Evolutionary conservation across 2,888 invertebrate species (phyloP).

Genomic region (Orthosia gothica): DNA sequence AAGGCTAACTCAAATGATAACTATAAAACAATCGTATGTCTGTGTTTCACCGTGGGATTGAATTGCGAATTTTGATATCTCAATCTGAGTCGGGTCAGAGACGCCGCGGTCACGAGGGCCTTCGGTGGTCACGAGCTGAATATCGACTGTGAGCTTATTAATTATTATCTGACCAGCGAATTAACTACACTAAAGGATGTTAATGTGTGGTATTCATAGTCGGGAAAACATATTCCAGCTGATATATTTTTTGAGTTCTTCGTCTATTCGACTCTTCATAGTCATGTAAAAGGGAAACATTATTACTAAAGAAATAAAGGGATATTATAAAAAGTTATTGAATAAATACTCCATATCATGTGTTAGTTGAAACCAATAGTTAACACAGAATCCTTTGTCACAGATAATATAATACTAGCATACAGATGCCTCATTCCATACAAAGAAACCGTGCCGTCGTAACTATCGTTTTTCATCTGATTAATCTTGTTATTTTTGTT

Average conservation of each 20-base stretch:
- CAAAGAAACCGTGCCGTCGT: too few relatives aligned
- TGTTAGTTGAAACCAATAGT: not conserved
- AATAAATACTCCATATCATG: not conserved
- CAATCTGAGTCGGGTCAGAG: constrained; percentile 89
- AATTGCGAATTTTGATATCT: constrained; percentile 90
- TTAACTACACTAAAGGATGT: constrained; percentile 84
- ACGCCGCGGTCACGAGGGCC: constrained; percentile 90
- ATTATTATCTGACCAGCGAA: constrained; percentile 80
- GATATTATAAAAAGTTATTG: too few relatives aligned
- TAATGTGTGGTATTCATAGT: constrained; percentile 66
- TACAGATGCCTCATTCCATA: too few relatives aligned
- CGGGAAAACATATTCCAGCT: not conserved
- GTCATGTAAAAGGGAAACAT: too few relatives aligned
- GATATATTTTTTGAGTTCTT: not conserved
- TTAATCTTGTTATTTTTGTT: too few relatives aligned
- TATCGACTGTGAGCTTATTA: constrained; percentile 78
- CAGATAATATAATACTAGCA: too few relatives aligned
- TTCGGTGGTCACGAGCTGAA: constrained; percentile 89
- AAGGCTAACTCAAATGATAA: constrained; percentile 79
- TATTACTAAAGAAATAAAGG: too few relatives aligned
- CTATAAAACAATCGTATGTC: constrained; percentile 83
- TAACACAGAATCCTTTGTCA: not conserved
- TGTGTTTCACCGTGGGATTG: constrained; percentile 82
- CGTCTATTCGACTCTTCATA: too few relatives aligned
- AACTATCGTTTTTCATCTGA: too few relatives aligned